Evolutionary conservation across 2,888 invertebrate genomes (phyloP).

Genomic region (Dendrolimus houi): DNA sequence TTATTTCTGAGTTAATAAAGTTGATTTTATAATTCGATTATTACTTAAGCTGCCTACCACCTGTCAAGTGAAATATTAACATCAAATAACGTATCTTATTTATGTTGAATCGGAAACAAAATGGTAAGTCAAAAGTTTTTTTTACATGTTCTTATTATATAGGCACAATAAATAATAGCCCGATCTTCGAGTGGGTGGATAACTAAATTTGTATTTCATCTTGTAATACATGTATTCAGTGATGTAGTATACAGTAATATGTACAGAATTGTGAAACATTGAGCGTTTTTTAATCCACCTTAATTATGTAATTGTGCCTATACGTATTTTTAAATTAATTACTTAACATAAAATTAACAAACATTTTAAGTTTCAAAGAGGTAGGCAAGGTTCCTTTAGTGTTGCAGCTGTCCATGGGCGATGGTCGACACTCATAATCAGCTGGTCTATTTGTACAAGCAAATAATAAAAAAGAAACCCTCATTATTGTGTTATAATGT

Average conservation of each 20-base stretch:
- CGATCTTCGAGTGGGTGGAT: constrained; percentile 56
- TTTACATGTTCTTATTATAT: constrained; percentile 2
- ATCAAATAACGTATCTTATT: constrained; percentile 78
- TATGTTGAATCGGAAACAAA: constrained; percentile 76
- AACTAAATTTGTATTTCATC: constrained; percentile 67
- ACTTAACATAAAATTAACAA: too few species aligned
- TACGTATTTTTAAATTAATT: too few species aligned
- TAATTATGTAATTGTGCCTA: too few species aligned
- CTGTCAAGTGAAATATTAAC: constrained; percentile 76
- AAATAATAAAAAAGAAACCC: too few species aligned
- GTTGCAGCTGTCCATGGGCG: too few species aligned
- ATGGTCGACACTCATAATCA: too few species aligned
- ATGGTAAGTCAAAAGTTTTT: constrained; percentile 66
- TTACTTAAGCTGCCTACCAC: constrained; percentile 54
- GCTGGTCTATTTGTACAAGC: too few species aligned
- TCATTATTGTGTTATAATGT: too few species aligned
- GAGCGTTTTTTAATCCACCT: too few species aligned
- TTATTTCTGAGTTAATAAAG: neutral
- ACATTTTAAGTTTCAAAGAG: too few species aligned
- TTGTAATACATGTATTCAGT: constrained; percentile 54
- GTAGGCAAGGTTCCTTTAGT: too few species aligned
- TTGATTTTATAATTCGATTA: neutral
- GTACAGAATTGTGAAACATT: too few species aligned
- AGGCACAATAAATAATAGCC: constrained; percentile 62
- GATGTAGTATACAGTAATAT: constrained; percentile 11